Evolutionary conservation across 2,888 invertebrate species (phyloP), one percentile per base, ranked within the genome.

Genomic region (Cataglyphis cursor): DNA sequence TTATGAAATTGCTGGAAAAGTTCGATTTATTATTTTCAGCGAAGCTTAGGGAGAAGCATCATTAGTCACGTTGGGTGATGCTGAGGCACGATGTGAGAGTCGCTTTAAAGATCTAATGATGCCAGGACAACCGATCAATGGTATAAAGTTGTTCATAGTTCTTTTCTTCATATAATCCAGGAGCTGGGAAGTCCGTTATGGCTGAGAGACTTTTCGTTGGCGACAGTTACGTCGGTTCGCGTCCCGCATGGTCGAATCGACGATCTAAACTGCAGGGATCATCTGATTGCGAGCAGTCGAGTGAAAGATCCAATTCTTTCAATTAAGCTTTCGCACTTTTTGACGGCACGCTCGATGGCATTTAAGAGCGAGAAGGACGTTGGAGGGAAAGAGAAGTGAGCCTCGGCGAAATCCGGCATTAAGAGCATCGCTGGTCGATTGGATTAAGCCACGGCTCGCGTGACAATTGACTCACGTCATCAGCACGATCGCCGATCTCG

Each of bases 311-410:
- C 93, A 93, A 94, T 94, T 94, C 92, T 90, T 88, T 91, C 93
- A 93, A 94, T 95, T 94, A 94, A 94, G 94, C 94, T 94, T 94
- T 94, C 94, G 94, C 94, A 94, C 78, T 80, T 80, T 80, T 80
- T 80, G 59, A 48, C 59, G 59, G 44, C 78, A 80, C 78, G 78
- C 59, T 80, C 59, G 78, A 80, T 59, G 24, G 72, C 59, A 21
- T 72, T 35, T 12, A 76, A 62, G 83, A 82, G 74, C 70, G 75
- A 54, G 65, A 76, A 66, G 31, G 81, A 73, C 6, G 54, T 72
- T 48, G 35, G 64, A 61, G 35, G 24, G 73, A 65, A 35, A 28
- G 62, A 74, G 62, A 35, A 35, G 18, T 44, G 54, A 85, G 87
- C 88, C 88, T 18, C 89, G 91, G 88, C 89, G 87, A 91, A 91